Base-by-base conservation (phyloP, 2,888 invertebrate genomes). In the Parelbella ahira region DNA sequence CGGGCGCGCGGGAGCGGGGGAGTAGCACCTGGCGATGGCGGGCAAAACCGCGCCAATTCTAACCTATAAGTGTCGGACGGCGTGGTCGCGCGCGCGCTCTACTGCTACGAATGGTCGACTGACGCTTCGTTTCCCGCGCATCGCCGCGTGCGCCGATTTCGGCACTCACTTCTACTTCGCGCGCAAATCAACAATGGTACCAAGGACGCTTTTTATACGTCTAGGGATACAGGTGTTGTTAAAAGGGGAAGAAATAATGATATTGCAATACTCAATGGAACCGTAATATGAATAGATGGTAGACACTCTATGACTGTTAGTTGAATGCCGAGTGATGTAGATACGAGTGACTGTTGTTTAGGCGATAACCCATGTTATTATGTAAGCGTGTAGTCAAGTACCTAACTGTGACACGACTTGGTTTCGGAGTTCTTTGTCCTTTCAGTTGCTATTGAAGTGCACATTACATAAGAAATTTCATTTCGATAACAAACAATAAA, bases 21-120 rank as follows among this genome's bases (percentile, higher is more conserved):
- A 56, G 73, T 49, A 64, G 69, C 87, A 87, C 84, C 86, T 86
- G 87, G 87, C 82, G 70, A 82, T 84, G 86, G 86, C 82, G 70
- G 65, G 56, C 63, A 65, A 64, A 60, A 64, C 58, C 84, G 78
- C 86, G 83, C 84, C 83, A 82, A 83, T 78, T 80, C 82, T 86
- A 84, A 86, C 86, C 83, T 86, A 76, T 63, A 69, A 83, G 58
- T 49, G 47, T 48, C 37, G 47, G 64, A 60, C 50, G 46, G 41
- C 41, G 41, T 41, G 61, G 70, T 72, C 63, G 69, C 72, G 75
- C 69, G 74, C 81, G 71, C 75, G 68, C 70, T 58, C 65, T 63
- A 56, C 56, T 57, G 57, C 60, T 63, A 60, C 58, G 57, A 57
- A 47, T 65, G 73, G 74, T 70, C 51, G 58, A 54, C 58, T 56